Evolutionary conservation across 2,888 invertebrate species (phyloP).

Genomic region (Ormyrus labotus): DNA sequence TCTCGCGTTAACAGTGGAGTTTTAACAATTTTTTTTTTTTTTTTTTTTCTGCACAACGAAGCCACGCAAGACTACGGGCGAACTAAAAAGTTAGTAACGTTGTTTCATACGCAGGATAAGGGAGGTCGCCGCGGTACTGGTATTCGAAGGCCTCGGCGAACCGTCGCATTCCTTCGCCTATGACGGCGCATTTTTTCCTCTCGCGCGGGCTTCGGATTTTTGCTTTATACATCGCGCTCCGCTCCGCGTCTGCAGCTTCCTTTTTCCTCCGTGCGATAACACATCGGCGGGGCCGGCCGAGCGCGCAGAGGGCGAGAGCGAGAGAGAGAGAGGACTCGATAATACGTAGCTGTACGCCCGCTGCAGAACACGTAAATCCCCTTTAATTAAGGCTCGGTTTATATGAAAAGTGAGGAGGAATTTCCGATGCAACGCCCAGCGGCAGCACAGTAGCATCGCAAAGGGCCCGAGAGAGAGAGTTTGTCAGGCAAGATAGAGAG

Average conservation of each 20-base stretch:
- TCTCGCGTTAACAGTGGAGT: too few species aligned
- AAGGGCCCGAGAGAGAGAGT: background rate
- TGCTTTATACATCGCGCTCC: background rate
- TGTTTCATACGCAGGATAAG: too few species aligned
- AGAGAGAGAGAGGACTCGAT: slow-evolving; percentile 6
- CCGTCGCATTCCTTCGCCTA: background rate
- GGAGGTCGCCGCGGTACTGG: too few species aligned
- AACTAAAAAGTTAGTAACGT: too few species aligned
- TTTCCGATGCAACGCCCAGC: slow-evolving; percentile 49
- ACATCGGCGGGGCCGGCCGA: background rate
- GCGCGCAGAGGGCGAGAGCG: too few species aligned
- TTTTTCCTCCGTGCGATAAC: slow-evolving; percentile 13
- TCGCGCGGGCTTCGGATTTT: background rate
- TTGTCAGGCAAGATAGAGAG: background rate
- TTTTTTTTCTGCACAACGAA: too few species aligned
- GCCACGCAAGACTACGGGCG: too few species aligned
- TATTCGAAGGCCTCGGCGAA: too few species aligned
- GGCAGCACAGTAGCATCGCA: background rate
- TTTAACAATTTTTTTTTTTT: too few species aligned
- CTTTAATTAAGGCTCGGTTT: slow-evolving; percentile 51
- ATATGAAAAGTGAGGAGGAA: slow-evolving; percentile 43
- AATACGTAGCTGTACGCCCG: background rate
- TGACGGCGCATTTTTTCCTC: background rate
- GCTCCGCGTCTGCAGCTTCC: background rate
- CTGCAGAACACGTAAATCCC: slow-evolving; percentile 14